Conservation (phyloP, 2,797 vertebrate genomes). For the Philypnodon macrostomus region DNA sequence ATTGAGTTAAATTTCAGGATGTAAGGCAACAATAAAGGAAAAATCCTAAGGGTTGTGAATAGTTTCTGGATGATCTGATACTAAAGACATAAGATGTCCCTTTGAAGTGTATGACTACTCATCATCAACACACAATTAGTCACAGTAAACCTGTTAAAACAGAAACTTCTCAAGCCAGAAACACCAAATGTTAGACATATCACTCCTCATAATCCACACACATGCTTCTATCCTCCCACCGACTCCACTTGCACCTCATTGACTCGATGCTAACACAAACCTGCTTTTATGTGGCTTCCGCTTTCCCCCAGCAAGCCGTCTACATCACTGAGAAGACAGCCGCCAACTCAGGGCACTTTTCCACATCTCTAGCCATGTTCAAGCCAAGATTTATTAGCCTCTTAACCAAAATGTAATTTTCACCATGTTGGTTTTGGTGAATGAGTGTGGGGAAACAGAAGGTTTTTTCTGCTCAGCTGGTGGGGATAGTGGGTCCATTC, state of each 20-base stretch:
- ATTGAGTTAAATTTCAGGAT: too few species aligned
- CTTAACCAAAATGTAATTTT: constrained; percentile 74
- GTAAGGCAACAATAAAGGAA: too few species aligned
- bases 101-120: constrained; percentile 21
- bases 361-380: constrained; percentile 64
- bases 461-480: constrained; percentile 49
- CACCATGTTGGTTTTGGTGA: constrained; percentile 72
- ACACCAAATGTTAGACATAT: constrained; percentile 54
- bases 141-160: constrained; percentile 41
- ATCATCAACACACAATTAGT: constrained; percentile 22
- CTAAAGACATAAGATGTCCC: constrained; percentile 17
- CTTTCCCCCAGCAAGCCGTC: constrained; percentile 48
- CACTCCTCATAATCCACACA: constrained; percentile 59
- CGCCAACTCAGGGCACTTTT: constrained; percentile 56
- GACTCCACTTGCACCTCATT: constrained; percentile 62
- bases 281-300: constrained; percentile 72
- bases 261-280: constrained; percentile 67
- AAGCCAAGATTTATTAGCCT: constrained; percentile 73
- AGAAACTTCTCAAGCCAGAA: constrained; percentile 25
- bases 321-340: constrained; percentile 62
- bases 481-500: constrained; percentile 50
- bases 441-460: constrained; percentile 44
- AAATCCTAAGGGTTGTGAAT: too few species aligned
- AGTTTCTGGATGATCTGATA: too few species aligned
- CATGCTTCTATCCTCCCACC: constrained; percentile 41